These are phyloP conservation scores for Urocyon cinereoargenteus DNA, from an alignment of 2,797 vertebrate species.

Conservation along the genomic window DNA sequence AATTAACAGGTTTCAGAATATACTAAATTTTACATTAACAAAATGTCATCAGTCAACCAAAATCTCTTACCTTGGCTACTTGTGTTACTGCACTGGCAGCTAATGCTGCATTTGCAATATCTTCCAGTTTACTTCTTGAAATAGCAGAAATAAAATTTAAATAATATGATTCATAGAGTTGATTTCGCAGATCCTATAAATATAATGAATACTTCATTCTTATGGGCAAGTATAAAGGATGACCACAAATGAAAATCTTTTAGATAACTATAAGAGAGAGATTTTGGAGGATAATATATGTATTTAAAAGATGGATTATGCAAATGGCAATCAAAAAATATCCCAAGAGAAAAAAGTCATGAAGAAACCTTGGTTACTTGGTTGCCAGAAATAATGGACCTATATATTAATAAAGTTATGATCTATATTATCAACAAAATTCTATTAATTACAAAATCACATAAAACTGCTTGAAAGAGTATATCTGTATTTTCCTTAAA, in stretches of 20 bases:
- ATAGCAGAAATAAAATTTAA: slow-evolving; percentile 99
- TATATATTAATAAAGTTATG: slow-evolving; percentile 19
- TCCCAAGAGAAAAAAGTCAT: slow-evolving; percentile 47
- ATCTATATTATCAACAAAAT: slow-evolving; percentile 55
- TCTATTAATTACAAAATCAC: not conserved
- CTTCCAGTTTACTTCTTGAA: slow-evolving; percentile 98
- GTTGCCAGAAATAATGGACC: not conserved
- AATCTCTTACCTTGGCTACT: slow-evolving; percentile 94
- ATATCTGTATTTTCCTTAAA: not conserved
- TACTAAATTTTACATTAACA: slow-evolving; percentile 1
- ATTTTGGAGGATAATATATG: not conserved
- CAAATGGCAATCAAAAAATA: not conserved
- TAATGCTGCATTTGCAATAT: slow-evolving; percentile 97
- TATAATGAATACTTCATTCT: slow-evolving; percentile 67
- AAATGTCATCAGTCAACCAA: not conserved
- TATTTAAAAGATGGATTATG: not conserved
- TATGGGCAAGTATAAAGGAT: slow-evolving; percentile 8
- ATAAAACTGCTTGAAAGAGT: slow-evolving; percentile 34
- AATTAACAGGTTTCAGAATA: slow-evolving; percentile 35
- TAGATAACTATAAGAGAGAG: not conserved
- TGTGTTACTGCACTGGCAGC: slow-evolving; percentile 95
- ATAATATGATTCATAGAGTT: slow-evolving; percentile 97
- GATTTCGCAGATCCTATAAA: slow-evolving; percentile 96
- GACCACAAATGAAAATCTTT: slow-evolving; percentile 15
- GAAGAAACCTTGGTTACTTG: not conserved